Evolutionary conservation across 92 coral and sea anemone species (phyloP).

Genomic region (Umimayanthus kanabou): DNA sequence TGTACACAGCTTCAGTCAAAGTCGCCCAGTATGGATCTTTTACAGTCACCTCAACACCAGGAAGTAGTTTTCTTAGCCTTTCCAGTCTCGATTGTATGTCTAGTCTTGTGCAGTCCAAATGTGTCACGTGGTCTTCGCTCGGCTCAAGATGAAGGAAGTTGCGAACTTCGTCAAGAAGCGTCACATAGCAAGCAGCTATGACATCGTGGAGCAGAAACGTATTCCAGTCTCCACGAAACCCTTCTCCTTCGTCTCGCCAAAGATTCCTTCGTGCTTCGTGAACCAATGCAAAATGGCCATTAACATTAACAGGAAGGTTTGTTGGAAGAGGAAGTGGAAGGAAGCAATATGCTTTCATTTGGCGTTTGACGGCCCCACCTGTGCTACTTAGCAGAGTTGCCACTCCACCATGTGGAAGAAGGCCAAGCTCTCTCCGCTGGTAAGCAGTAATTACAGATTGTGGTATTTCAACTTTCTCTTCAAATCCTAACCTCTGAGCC

Average conservation of each 20-base stretch:
- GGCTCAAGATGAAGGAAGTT: constrained; percentile 34
- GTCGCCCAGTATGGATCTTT: constrained; percentile 34
- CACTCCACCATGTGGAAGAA: constrained; percentile 92
- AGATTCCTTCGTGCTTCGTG: constrained; percentile 66
- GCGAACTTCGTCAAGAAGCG: constrained; percentile 56
- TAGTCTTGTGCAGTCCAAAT: neutral
- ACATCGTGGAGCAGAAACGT: constrained; percentile 53
- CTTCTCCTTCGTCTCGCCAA: constrained; percentile 71
- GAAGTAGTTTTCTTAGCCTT: constrained; percentile 26
- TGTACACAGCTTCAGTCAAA: constrained; percentile 40
- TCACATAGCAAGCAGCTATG: constrained; percentile 73
- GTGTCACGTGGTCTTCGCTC: constrained; percentile 22
- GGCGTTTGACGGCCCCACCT: neutral
- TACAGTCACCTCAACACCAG: neutral
- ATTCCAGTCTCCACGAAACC: constrained; percentile 74
- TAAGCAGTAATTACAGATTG: constrained; percentile 45
- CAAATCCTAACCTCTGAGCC: constrained; percentile 75
- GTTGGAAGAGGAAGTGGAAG: constrained; percentile 83
- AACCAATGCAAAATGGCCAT: constrained; percentile 88
- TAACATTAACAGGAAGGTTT: constrained; percentile 78
- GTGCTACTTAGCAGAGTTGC: constrained; percentile 62
- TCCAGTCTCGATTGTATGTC: neutral
- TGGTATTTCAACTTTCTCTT: constrained; percentile 29
- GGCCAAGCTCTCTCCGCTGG: constrained; percentile 58
- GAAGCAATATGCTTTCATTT: constrained; percentile 77